phyloP scores from a whole-genome alignment of 2,113 vertebrate species.

The Misgurnus anguillicaudatus region DNA sequence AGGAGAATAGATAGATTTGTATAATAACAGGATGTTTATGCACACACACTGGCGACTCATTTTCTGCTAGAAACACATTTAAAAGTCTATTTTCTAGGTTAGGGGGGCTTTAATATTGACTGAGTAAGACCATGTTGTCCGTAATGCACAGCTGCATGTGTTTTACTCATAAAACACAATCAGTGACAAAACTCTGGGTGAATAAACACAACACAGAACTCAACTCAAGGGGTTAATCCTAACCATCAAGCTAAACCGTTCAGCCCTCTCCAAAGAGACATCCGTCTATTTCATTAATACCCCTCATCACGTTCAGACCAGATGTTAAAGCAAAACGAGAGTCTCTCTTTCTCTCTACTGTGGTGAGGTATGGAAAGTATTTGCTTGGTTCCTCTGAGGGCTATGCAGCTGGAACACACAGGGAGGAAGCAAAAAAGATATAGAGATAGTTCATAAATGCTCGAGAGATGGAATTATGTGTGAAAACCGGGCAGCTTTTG shows the following conservation, averaged over 20 bases:
- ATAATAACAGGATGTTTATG: no score
- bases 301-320: constrained; percentile 54
- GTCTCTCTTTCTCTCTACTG: constrained; percentile 53
- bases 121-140: not conserved
- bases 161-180: constrained; percentile 25
- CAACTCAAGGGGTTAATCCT: constrained; percentile 17
- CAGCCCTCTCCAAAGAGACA: constrained; percentile 40
- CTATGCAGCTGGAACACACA: constrained; percentile 59
- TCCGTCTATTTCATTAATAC: constrained; percentile 39
- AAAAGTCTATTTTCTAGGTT: no score
- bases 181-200: constrained; percentile 1
- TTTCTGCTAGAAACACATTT: no score
- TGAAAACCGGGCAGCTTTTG: constrained; percentile 40
- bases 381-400: constrained; percentile 53
- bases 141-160: not conserved
- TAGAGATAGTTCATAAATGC: constrained; percentile 52
- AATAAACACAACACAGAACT: not conserved
- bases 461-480: constrained; percentile 16
- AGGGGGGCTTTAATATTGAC: not conserved
- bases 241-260: constrained; percentile 33
- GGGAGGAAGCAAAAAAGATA: constrained; percentile 40
- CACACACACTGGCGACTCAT: no score
- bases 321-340: constrained; percentile 55
- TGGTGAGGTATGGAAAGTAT: constrained; percentile 64
- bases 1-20: no score